phyloP scores from a whole-genome alignment of 2,113 vertebrate species.

The Oreocharis arfaki region DNA sequence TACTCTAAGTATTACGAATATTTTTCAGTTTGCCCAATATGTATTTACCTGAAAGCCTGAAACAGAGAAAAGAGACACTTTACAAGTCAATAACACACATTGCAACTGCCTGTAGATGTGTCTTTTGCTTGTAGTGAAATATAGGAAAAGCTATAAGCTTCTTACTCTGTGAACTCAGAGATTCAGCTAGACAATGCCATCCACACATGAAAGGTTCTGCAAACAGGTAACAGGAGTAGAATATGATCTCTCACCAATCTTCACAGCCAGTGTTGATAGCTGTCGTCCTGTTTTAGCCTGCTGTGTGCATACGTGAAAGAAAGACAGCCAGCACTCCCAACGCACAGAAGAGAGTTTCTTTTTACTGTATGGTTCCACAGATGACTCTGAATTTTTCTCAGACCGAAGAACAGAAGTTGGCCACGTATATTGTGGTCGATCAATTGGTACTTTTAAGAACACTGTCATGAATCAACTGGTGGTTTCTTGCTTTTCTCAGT shows the following conservation, averaged over 20 bases:
- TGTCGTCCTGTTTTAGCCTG: neutral
- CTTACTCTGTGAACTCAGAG: neutral
- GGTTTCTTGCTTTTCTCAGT: neutral
- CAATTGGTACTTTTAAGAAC: neutral
- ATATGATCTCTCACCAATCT: neutral
- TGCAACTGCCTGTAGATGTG: neutral
- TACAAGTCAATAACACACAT: neutral
- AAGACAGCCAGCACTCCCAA: conserved; percentile 14
- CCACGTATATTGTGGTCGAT: neutral
- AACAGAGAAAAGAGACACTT: neutral
- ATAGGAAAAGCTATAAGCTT: neutral
- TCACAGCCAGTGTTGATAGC: neutral
- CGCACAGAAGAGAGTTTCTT: neutral
- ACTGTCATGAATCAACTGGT: neutral
- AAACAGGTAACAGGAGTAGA: neutral
- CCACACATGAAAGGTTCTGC: neutral
- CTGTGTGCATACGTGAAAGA: neutral
- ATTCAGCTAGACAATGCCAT: neutral
- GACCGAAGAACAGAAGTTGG: neutral
- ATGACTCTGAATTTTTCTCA: neutral
- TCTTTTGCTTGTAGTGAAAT: neutral
- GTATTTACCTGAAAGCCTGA: neutral
- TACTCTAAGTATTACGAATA: neutral
- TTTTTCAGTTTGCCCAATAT: neutral
- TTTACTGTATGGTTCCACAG: neutral